A percentile compares a stretch with the other conserved stretches of the same genome.
phyloP scores from a whole-genome alignment of 2,888 invertebrate species.

The Synergus japonicus region DNA sequence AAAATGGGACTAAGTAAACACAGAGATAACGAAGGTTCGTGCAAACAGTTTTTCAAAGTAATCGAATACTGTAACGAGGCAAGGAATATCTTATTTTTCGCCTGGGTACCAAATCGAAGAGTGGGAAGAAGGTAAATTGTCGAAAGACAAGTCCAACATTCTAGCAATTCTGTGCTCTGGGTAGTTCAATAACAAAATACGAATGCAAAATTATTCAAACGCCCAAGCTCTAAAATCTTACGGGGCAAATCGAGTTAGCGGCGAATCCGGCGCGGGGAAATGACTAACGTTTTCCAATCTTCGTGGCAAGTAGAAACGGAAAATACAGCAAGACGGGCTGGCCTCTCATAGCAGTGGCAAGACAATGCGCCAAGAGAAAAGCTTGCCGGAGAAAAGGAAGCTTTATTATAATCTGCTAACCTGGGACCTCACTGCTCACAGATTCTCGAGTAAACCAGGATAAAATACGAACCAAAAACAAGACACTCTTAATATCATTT shows the following conservation, averaged over 20 bases:
- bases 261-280: slow-evolving; percentile 54
- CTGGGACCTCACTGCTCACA: slow-evolving; percentile 3
- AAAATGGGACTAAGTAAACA: slow-evolving; percentile 17
- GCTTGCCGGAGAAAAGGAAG: slow-evolving; percentile 34
- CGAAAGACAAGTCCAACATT: slow-evolving; percentile 29
- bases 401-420: slow-evolving; percentile 41
- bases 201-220: slow-evolving; percentile 62
- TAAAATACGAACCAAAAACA: slow-evolving; percentile 14
- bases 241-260: slow-evolving; percentile 57
- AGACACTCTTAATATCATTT: slow-evolving; percentile 24
- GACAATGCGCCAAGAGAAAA: slow-evolving; percentile 36
- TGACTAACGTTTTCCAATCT: slow-evolving; percentile 54
- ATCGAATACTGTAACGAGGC: slow-evolving; percentile 29
- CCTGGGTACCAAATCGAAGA: slow-evolving; percentile 22
- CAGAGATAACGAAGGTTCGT: slow-evolving; percentile 8
- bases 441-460: slow-evolving; percentile 30
- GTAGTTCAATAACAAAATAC: slow-evolving; percentile 57
- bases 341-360: slow-evolving; percentile 35
- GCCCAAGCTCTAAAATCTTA: slow-evolving; percentile 54
- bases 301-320: slow-evolving; percentile 45
- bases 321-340: slow-evolving; percentile 39
- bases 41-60: slow-evolving; percentile 29
- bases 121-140: slow-evolving; percentile 39
- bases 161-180: slow-evolving; percentile 30
- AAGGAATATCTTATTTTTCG: slow-evolving; percentile 19